Evolutionary conservation across 2,113 vertebrate species (phyloP).

Genomic region (Lichenostomus cassidix): DNA sequence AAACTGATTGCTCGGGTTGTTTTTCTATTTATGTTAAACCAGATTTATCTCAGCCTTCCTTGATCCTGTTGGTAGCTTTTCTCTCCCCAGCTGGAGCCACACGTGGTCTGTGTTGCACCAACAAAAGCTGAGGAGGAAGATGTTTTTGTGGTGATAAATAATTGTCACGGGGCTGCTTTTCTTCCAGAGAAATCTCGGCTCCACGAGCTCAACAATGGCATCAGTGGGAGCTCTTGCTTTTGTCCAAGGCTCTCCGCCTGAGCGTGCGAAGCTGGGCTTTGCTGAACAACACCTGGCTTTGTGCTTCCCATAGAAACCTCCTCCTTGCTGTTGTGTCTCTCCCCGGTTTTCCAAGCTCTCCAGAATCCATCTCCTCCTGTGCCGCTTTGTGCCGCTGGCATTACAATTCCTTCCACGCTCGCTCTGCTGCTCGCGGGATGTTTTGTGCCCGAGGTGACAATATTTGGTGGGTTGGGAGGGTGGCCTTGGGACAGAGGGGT

Average conservation of each 20-base stretch:
- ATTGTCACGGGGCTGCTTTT: conserved; percentile 44
- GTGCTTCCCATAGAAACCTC: background rate
- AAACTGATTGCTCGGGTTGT: conserved; percentile 63
- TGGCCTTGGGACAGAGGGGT: background rate
- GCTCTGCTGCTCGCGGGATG: background rate
- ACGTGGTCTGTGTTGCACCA: conserved; percentile 35
- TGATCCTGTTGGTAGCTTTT: conserved; percentile 37
- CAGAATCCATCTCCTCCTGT: background rate
- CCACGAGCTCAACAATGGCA: conserved; percentile 35
- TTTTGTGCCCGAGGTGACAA: rapidly evolving
- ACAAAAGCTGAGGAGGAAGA: conserved; percentile 54
- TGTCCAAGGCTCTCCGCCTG: background rate
- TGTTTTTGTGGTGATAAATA: conserved; percentile 56
- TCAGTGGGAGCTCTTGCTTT: conserved; percentile 55
- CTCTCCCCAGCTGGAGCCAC: conserved; percentile 39
- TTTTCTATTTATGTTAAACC: conserved; percentile 62
- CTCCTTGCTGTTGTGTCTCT: background rate
- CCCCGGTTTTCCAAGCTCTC: background rate
- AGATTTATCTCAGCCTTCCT: conserved; percentile 65
- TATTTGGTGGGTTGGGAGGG: background rate
- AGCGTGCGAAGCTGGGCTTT: background rate
- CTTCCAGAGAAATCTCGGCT: conserved; percentile 54
- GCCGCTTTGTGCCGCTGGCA: background rate
- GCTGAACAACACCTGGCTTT: conserved; percentile 17
- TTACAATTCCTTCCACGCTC: rapidly evolving